These are phyloP conservation scores for Pogonomyrmex barbatus DNA, from an alignment of 1,140 invertebrate species.

Conservation along the genomic window DNA sequence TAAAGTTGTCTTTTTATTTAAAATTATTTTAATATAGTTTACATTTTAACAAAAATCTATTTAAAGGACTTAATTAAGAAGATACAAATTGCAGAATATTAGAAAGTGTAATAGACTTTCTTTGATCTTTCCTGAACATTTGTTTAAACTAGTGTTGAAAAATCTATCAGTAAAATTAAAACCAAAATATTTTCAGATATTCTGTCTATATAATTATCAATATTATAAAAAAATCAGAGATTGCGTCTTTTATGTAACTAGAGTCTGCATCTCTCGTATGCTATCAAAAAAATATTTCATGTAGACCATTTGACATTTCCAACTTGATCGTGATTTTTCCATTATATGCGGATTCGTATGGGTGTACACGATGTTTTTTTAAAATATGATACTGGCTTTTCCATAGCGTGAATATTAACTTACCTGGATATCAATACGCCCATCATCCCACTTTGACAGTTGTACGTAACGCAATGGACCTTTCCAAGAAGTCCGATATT, in stretches of 20 bases:
- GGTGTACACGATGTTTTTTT: background rate
- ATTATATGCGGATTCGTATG: background rate
- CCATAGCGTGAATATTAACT: constrained; percentile 37
- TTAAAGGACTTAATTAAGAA: background rate
- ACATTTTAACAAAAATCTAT: background rate
- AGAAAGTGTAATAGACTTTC: background rate
- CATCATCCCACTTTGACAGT: constrained; percentile 23
- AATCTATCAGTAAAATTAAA: background rate
- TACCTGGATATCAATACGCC: constrained; percentile 32
- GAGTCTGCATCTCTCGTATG: background rate
- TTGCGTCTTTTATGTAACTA: background rate
- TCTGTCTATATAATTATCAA: background rate
- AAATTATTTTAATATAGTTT: too few relatives aligned
- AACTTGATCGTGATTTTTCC: constrained; percentile 10
- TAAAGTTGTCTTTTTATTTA: background rate
- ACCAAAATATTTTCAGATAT: background rate
- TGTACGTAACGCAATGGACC: constrained; percentile 29
- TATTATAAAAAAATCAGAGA: constrained; percentile 13
- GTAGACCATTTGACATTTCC: constrained; percentile 16
- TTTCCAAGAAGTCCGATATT: background rate
- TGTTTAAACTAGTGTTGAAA: background rate
- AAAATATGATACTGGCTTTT: constrained; percentile 40
- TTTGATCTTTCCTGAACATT: background rate
- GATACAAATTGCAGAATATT: background rate
- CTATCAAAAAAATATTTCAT: constrained; percentile 2